A percentile compares a stretch with the other conserved stretches of the same genome.
Conservation (phyloP, 2,888 invertebrate genomes). For the Conchocele bisecta region DNA sequence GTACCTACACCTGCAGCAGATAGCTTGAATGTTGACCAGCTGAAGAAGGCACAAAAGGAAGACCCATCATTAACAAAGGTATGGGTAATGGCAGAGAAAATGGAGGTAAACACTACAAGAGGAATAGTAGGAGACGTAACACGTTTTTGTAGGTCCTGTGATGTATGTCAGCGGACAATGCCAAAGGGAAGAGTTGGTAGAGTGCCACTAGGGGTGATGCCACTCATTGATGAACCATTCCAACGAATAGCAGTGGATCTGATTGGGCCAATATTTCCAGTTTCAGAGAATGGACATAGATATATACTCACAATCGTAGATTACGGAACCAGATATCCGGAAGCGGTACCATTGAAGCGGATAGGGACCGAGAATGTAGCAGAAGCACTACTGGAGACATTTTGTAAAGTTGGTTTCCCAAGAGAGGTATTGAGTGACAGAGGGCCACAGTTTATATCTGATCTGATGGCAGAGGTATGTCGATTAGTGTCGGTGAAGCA, state of each 20-base stretch:
- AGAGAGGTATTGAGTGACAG: constrained; percentile 54
- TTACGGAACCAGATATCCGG: constrained; percentile 55
- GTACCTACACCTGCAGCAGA: not conserved
- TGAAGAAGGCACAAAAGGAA: not conserved
- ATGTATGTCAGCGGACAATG: constrained; percentile 9
- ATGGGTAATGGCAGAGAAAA: not conserved
- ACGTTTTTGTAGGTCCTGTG: not conserved
- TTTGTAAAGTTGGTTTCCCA: constrained; percentile 47
- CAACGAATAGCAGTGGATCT: constrained; percentile 45
- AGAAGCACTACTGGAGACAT: constrained; percentile 52
- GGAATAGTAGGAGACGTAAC: not conserved
- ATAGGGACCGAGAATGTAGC: constrained; percentile 53
- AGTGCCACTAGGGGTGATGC: constrained; percentile 24
- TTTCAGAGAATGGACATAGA: constrained; percentile 37
- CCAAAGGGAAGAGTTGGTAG: constrained; percentile 10
- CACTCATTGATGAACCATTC: constrained; percentile 47
- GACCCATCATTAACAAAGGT: not conserved
- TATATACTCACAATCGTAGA: constrained; percentile 56
- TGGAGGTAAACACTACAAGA: not conserved
- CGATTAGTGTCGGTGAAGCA: constrained; percentile 35
- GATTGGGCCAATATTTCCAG: constrained; percentile 43
- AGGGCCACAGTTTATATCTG: constrained; percentile 55
- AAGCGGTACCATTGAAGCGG: constrained; percentile 40
- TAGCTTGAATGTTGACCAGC: not conserved
- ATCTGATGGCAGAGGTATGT: constrained; percentile 39